phyloP scores from a whole-genome alignment of 2,113 vertebrate genomes.

The Gnathonemus longibarbis region DNA sequence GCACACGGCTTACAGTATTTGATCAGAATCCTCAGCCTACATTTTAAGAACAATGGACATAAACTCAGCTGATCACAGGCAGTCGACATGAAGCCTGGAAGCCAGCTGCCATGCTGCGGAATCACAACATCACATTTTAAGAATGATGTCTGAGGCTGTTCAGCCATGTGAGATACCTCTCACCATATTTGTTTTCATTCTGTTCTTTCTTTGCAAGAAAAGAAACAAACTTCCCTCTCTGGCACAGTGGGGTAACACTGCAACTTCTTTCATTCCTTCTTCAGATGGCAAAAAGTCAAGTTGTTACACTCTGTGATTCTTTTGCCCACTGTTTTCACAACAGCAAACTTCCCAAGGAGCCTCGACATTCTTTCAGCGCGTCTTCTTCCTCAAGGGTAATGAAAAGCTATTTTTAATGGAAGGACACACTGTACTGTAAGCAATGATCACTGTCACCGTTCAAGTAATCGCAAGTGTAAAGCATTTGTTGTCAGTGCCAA shows the following conservation, averaged over 20 bases:
- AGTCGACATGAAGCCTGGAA: constrained; percentile 22
- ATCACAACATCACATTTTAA: not conserved
- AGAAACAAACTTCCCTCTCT: not conserved
- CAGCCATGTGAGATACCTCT: constrained; percentile 28
- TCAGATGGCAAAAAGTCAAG: constrained; percentile 47
- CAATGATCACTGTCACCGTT: constrained; percentile 67
- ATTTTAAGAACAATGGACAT: constrained; percentile 11
- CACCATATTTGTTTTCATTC: constrained; percentile 7
- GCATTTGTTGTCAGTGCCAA: constrained; percentile 25
- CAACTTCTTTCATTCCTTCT: constrained; percentile 23
- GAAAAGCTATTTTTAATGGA: constrained; percentile 61
- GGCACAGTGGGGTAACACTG: not conserved
- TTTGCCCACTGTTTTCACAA: constrained; percentile 63
- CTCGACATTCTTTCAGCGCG: constrained; percentile 60
- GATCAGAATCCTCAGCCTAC: not conserved
- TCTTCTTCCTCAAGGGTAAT: constrained; percentile 60
- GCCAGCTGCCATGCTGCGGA: not conserved
- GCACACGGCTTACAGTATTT: not conserved
- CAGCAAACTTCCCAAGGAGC: constrained; percentile 54
- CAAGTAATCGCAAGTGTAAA: constrained; percentile 61
- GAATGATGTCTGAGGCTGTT: constrained; percentile 33
- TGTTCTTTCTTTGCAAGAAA: constrained; percentile 19
- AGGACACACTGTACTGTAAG: constrained; percentile 48
- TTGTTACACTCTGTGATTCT: constrained; percentile 47
- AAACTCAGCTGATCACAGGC: constrained; percentile 5